Evolutionary conservation across 2,888 invertebrate species (phyloP), one percentile per base, ranked within the genome.

Genomic region (Atherix ibis): DNA sequence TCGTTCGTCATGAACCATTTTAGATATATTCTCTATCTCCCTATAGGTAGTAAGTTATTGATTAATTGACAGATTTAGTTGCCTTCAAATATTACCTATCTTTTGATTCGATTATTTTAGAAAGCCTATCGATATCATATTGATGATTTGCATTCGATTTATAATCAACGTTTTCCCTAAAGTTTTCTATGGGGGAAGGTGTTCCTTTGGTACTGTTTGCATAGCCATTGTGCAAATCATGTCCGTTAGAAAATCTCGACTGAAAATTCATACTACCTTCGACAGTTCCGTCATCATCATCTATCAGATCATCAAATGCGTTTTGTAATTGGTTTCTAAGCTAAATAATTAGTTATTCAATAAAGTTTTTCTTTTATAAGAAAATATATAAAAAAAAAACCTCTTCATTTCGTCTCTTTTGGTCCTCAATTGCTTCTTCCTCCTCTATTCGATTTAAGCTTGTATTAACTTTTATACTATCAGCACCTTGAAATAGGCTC

Each of bases 401-500:
- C 67, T 78, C 78, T 51, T 70, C 70, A 43, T 74, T 64, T 19
- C 73, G 66, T 37, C 76, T 64, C 47, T 70, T 70, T 50, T 72
- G 68, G 51, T 80, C 79, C 54, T 76, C 74, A 2, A 72, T 46
- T 41, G 72, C 75, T 47, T 79, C 78, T 45, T 76, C 75, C 41
- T 74, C 73, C 35, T 73, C 66, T 34, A 70, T 64, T 39, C 69
- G 66, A 51, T 75, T 73, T 29, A 68, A 63, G 46, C 70, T 71
- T 38, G 68, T 68, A 52, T 76, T 72, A 44, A 79, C 62, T 44
- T 73, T 71, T 43, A 79, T 69, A 46, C 70, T 69, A 18, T 70
- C 69, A 18, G 68, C 68, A 39, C 72, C 75, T 62, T 76, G 73
- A 50, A 79, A 78, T 46, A 79, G 64, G 60, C 76, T 78, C 61